Conservation (phyloP, 30 jellyfish, hydroid and myxozoan genomes). For the Haliclystus octoradiatus region DNA sequence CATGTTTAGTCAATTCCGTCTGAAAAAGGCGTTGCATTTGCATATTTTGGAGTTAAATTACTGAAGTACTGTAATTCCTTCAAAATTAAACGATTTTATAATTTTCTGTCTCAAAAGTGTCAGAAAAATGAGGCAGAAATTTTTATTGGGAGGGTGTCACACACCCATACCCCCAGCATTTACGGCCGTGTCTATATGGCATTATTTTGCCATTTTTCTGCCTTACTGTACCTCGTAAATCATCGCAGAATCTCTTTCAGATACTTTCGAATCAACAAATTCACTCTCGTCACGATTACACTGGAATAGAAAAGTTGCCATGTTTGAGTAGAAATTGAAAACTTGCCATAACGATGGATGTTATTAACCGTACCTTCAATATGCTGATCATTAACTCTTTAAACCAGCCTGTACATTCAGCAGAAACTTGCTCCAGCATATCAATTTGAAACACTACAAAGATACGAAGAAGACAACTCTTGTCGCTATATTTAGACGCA, state of each 20-base stretch:
- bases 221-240: slow-evolving; percentile 60
- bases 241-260: slow-evolving; percentile 70
- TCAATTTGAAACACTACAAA: slow-evolving; percentile 60
- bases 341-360: neutral
- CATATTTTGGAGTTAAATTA: no score
- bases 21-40: neutral
- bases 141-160: no score
- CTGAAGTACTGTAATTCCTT: no score
- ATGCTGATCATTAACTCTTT: slow-evolving; percentile 40
- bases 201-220: no score
- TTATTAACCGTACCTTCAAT: slow-evolving; percentile 31
- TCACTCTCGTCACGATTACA: slow-evolving; percentile 90
- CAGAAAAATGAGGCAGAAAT: no score
- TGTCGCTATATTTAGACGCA: no score
- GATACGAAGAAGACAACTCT: no score
- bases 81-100: no score
- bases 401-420: slow-evolving; percentile 56
- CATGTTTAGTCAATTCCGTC: neutral
- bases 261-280: slow-evolving; percentile 55
- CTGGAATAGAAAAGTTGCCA: slow-evolving; percentile 10
- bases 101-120: no score
- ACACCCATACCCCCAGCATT: no score
- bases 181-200: no score
- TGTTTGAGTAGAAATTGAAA: neutral
- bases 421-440: slow-evolving; percentile 45